Base-by-base conservation (phyloP, 2,113 vertebrate genomes). In the Tapirus terrestris region DNA sequence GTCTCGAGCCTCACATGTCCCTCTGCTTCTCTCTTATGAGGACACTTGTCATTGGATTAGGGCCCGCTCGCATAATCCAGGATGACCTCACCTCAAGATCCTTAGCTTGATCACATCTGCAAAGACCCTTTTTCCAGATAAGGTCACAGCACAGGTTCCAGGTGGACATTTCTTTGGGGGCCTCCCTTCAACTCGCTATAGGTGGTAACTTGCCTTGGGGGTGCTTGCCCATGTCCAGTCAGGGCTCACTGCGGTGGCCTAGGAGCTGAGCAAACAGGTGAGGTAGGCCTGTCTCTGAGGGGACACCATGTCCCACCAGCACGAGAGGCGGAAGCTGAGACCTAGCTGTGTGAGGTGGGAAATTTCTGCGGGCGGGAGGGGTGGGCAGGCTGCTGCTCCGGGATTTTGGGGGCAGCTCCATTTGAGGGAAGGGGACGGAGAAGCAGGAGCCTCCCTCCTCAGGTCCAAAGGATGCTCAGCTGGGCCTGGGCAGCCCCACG, bases 391-490 rank as follows among this genome's bases (percentile, higher is more conserved):
- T 67, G 7, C 27, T 56, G 58, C 36, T 36, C 4, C 1, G 6
- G 70, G 45, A 33, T 18, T 17, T 16, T 18, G 16, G 13, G 31
- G 31, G 8, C 21, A 2, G n/a, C n/a, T 68, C 36, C 61, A 14
- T 31, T n/a, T 25, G 27, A 56, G n/a, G 13, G 6, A 5, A 0
- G 3, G 82, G 2, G 21, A 33, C 8, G 1, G 18, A 29, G 33
- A 36, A 73, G 48, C 18, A 16, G 67, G 10, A 23, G 5, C 29
- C 68, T 29, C 36, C 33, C 0, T 72, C 68, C 45, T 11, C 9
- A 45, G 45, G 20, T 5, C 29, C 76, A 23, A 21, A 36, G 23
- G 25, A 8, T 45, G 65, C 65, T 27, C 68, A 21, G 65, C 3
- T 14, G 39, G 63, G 48, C 17, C 29, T 67, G 39, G 58, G 18